Conservation (phyloP, 1,140 invertebrate genomes). For the Sarcophaga bullata region DNA sequence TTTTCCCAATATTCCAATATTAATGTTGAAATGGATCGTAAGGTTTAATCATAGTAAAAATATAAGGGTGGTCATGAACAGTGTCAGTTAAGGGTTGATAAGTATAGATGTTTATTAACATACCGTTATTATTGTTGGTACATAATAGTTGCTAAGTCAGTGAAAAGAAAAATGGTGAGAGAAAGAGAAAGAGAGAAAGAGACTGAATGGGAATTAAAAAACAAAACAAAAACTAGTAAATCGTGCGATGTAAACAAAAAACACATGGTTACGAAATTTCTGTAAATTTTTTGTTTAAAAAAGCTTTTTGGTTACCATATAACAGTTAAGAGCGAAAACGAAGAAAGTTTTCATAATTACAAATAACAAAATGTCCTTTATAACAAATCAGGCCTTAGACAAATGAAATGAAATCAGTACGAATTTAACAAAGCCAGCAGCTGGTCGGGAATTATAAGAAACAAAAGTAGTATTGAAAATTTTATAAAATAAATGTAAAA, state of each 20-base stretch:
- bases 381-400: constrained; percentile 27
- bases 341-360: neutral
- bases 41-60: too few species aligned
- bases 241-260: neutral
- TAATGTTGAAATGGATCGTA: too few species aligned
- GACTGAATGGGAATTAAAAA: neutral
- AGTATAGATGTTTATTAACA: too few species aligned
- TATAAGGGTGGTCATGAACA: too few species aligned
- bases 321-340: neutral
- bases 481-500: neutral
- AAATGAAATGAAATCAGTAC: neutral
- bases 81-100: too few species aligned
- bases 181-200: neutral
- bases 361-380: constrained; percentile 30
- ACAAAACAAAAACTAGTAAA: constrained; percentile 15
- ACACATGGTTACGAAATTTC: neutral
- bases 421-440: constrained; percentile 19
- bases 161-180: neutral
- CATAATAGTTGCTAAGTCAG: neutral
- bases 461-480: neutral
- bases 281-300: neutral
- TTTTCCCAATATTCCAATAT: too few species aligned
- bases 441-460: constrained; percentile 17
- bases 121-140: neutral
- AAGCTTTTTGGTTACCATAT: neutral